Base-by-base conservation (phyloP, 1,140 invertebrate genomes). In the Heliconius eleuchia region DNA sequence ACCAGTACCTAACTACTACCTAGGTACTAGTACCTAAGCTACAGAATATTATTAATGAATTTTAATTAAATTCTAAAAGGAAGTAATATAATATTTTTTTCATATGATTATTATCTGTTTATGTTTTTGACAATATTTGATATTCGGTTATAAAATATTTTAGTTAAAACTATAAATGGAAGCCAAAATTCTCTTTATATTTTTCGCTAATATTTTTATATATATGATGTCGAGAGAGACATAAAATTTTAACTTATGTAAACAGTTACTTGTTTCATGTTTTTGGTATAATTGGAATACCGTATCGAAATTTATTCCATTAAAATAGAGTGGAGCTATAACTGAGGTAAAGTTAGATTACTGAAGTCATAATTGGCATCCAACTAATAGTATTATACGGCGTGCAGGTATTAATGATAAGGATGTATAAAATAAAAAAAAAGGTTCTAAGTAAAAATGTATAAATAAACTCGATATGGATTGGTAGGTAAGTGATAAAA, bases 401-500 rank as follows among this genome's bases (percentile, higher is more conserved):
- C 70, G 71, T 73, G 74, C 76, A 72, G 80, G 82, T 80, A 79
- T 76, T 81, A 82, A 76, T 83, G 82, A 90, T 89, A 89, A 87
- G 84, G 82, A 79, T 81, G 84, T 85, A 88, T 83, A 82, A 87
- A 85, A 86, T 82, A 84, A 86, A 88, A 89, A 85, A 89, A 85
- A 86, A 81, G 84, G 84, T 80, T 86, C 81, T 89, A 66, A 86
- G 83, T 89, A 86, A 89, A 87, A 90, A 89, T 87, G 86, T 89
- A 89, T 91, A 90, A 89, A 90, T 89, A 89, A 87, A 81, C 88
- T 88, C 80, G 85, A 92, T 93, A 93, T 91, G 91, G 90, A 88
- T 92, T 90, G 89, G 91, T 89, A 86, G 86, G 84, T 84, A 84
- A 89, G 90, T 92, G 91, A 91, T 92, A 94, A 94, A 94, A 94